Conservation (phyloP, 2,888 invertebrate species). For the Cerastis rubricosa region DNA sequence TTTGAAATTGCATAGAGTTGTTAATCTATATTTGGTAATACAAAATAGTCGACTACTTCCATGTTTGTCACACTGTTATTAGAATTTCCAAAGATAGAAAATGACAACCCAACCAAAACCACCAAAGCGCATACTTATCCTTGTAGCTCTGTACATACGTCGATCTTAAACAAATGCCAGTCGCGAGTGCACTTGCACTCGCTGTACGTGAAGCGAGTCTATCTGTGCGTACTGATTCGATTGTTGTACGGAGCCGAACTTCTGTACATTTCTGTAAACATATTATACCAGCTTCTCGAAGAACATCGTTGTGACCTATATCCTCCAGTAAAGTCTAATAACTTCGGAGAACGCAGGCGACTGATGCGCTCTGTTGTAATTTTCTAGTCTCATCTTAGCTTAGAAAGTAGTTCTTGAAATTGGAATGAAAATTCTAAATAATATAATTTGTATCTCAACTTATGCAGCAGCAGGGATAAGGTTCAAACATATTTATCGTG, state of each 20-base stretch:
- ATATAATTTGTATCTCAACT: background rate
- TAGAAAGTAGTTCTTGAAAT: constrained; percentile 1
- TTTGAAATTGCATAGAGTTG: background rate
- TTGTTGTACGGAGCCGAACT: background rate
- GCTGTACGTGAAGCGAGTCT: background rate
- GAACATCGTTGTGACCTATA: constrained; percentile 57
- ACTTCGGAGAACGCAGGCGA: constrained; percentile 37
- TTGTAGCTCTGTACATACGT: background rate
- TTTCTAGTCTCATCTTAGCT: constrained; percentile 24
- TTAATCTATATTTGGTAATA: background rate
- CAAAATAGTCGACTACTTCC: background rate
- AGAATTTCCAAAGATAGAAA: background rate
- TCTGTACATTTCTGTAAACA: constrained; percentile 17
- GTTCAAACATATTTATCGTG: background rate
- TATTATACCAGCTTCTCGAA: constrained; percentile 27
- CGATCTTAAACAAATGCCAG: background rate
- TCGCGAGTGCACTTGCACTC: background rate
- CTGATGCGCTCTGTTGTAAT: constrained; percentile 39
- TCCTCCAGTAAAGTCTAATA: constrained; percentile 48
- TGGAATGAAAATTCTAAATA: background rate
- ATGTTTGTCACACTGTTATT: background rate
- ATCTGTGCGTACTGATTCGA: background rate
- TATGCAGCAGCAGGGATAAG: background rate
- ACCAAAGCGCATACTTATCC: background rate
- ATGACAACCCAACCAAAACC: too few species aligned